Evolutionary conservation across 2,113 vertebrate species (phyloP), one percentile per base, ranked within the genome.

Genomic region (Brachionichthys hirsutus): DNA sequence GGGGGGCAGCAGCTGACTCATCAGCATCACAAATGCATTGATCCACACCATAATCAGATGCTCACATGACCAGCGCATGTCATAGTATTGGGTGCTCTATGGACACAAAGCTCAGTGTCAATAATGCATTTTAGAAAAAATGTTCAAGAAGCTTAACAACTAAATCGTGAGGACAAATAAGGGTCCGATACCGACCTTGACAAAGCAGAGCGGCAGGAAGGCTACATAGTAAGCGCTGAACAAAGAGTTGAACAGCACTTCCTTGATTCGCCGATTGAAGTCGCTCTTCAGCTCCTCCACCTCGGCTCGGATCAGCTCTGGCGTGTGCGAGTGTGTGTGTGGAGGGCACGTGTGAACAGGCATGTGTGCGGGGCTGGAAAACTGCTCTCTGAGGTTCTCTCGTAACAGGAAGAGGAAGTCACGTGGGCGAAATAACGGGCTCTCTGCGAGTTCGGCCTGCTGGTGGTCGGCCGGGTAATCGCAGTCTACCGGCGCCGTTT

Each of bases 11-110:
- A 98, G 89, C 63, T 99, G 97, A 3, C 94, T 96, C 88, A 95
- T 98, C 63, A 99, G 90, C 97, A 99, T 98, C 79, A 98, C 97
- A 43, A 98, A 98, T n/a, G 97, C 96, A 16, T 99, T 99, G 91
- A 99, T 96, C 97, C 97, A 99, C 83, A 99, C 97, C 96, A 99
- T 98, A 84, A 98, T 97, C 80, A 99, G 93, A 77, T 99, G 97
- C 85, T 99, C 97, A n/a, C 97, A 98, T 10, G 97, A 98, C 97
- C 97, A 99, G 69, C 97, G 95, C 97, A 98, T 99, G 90, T 99
- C 97, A 1, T 98, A 98, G 91, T 99, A 98, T 90, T 98, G 97
- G 0, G 97, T 98, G 80, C 96, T 99, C 97, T 99, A 89, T 14
- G 15, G 20, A 10, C 8, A 36, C 16, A 20, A 3, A 54, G 8